Conservation (phyloP, 2,888 invertebrate genomes). For the Eilema sororculum region DNA sequence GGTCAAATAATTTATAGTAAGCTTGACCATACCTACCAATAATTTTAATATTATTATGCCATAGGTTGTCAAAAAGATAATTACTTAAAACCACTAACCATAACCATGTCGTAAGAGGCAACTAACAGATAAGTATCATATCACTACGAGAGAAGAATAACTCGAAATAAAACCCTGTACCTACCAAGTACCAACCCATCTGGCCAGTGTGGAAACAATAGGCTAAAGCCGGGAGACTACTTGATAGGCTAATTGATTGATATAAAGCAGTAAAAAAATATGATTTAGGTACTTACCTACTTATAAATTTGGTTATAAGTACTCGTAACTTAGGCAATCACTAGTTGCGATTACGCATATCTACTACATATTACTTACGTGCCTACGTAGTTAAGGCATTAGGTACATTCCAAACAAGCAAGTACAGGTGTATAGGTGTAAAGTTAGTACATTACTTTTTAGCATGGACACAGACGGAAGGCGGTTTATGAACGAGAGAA, state of each 20-base stretch:
- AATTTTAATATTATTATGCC: background rate
- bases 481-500: conserved; percentile 52
- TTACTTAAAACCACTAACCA: background rate
- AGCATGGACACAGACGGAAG: conserved; percentile 19
- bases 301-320: too few species aligned
- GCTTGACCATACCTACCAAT: background rate
- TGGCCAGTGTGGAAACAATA: too few species aligned
- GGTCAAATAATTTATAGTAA: background rate
- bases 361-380: background rate
- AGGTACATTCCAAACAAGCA: background rate
- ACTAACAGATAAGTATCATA: too few species aligned
- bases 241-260: too few species aligned
- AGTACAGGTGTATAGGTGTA: background rate
- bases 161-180: too few species aligned
- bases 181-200: too few species aligned
- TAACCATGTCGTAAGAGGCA: too few species aligned
- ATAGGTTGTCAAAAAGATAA: background rate
- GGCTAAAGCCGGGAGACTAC: too few species aligned
- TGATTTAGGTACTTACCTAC: too few species aligned
- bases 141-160: too few species aligned
- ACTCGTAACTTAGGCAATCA: too few species aligned
- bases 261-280: too few species aligned
- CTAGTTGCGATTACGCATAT: background rate
- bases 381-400: background rate
- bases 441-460: conserved; percentile 7